Conservation (phyloP, 92 coral and sea anemone genomes). For the Heteractis magnifica region DNA sequence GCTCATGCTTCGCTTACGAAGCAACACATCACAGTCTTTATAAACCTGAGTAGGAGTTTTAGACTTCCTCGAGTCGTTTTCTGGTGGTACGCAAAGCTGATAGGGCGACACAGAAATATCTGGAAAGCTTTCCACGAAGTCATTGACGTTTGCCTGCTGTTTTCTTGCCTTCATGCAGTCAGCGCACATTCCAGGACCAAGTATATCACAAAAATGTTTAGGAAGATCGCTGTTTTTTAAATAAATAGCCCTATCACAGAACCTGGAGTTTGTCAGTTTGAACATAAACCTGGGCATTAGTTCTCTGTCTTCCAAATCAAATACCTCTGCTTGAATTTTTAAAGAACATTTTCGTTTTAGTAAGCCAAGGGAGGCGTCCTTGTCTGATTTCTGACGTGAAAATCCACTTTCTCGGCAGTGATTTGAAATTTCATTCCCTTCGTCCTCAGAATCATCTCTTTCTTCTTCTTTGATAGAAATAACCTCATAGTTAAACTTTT, state of each 20-base stretch:
- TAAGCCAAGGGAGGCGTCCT: constrained; percentile 23
- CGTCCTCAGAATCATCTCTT: background rate
- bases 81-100: constrained; percentile 60
- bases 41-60: constrained; percentile 42
- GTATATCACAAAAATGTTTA: constrained; percentile 74
- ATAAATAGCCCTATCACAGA: constrained; percentile 39
- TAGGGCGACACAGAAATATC: constrained; percentile 71
- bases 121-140: constrained; percentile 50
- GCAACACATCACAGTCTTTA: constrained; percentile 44
- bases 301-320: constrained; percentile 4
- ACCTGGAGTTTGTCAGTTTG: constrained; percentile 38
- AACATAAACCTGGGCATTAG: constrained; percentile 23
- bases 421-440: background rate
- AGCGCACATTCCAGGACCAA: constrained; percentile 74
- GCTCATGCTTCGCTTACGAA: constrained; percentile 38
- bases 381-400: no score
- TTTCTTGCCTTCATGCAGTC: constrained; percentile 61
- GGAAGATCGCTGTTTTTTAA: constrained; percentile 43
- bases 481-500: constrained; percentile 14
- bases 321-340: background rate
- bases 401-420: no score
- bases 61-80: constrained; percentile 22
- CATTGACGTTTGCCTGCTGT: constrained; percentile 51
- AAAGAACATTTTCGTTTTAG: constrained; percentile 19
- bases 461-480: constrained; percentile 17